Base-by-base conservation (phyloP, 2,113 vertebrate genomes). In the Colinus virginianus region DNA sequence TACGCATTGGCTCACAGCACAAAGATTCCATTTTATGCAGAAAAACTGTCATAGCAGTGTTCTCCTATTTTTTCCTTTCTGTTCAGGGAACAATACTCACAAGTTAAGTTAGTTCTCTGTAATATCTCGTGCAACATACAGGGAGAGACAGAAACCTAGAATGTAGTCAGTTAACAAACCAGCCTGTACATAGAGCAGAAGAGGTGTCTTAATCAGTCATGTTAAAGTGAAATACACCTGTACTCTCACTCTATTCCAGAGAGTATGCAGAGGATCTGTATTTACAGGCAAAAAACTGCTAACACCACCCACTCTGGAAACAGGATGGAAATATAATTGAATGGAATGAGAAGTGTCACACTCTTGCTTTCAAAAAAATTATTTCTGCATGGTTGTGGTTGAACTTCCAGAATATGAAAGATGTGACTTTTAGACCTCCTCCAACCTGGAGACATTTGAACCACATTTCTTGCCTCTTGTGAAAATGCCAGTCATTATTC, bases 61-160 rank as follows among this genome's bases (percentile, higher is more conserved):
- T 11, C 5, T 83, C 28, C 8, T 12, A n/a, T 71, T 75, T 84
- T 69, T 8, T 11, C 6, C 4, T 81, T 74, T 63, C 10, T 10
- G 7, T 59, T 84, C 26, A 69, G 63, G 36, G 22, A 55, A 1
- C 28, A 1, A n/a, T 34, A 59, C 38, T 59, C 38, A 70, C 43
- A 18, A 36, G 36, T 36, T 36, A 78, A 75, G 28, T 40, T 7
- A 53, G 11, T 53, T 16, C 7, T 34, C 16, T 55, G 32, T 0
- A 1, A 0, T 34, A 45, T 14, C n/a, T 49, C 32, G 45, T 26
- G 8, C 11, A 84, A 49, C 7, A 25, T 2, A 34, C 6, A 6
- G 11, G 5, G 14, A 70, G 66, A 74, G 22, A 34, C 7, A 56
- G 10, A 30, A 63, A 4, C 19, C 16, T 46, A 7, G 7, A 63